Conservation (phyloP, 2,888 invertebrate genomes). For the Teinopalpus imperialis region DNA sequence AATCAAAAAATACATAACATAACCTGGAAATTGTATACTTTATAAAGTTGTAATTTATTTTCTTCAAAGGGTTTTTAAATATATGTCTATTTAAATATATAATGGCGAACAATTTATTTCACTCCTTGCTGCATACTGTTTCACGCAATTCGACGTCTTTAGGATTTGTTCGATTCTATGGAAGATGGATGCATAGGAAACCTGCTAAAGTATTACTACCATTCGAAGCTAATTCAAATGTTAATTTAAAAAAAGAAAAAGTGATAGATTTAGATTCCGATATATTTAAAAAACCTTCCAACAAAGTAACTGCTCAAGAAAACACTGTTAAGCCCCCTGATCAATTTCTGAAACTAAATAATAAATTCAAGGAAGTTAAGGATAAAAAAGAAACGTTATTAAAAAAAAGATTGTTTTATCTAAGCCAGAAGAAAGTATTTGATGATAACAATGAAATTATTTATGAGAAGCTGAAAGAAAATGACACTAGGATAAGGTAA, state of each 20-base stretch:
- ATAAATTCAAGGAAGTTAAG: conserved; percentile 49
- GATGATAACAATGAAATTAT: conserved; percentile 78
- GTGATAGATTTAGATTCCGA: conserved; percentile 56
- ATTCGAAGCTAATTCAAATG: conserved; percentile 53
- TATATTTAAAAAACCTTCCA: conserved; percentile 36
- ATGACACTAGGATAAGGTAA: conserved; percentile 83
- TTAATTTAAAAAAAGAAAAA: conserved; percentile 60
- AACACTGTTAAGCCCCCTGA: neutral
- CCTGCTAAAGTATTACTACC: conserved; percentile 77
- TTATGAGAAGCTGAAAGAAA: conserved; percentile 83
- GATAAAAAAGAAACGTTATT: conserved; percentile 50
- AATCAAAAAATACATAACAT: too few species aligned
- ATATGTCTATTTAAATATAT: too few species aligned
- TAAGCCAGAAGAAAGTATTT: conserved; percentile 70
- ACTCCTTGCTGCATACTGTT: conserved; percentile 37
- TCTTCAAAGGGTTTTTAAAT: too few species aligned
- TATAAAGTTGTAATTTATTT: too few species aligned
- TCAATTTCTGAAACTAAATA: conserved; percentile 27
- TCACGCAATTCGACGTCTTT: conserved; percentile 31
- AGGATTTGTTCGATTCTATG: conserved; percentile 51
- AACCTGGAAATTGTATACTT: neutral
- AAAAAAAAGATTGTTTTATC: conserved; percentile 55
- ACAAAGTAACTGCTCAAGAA: conserved; percentile 21
- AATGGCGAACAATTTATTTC: conserved; percentile 25
- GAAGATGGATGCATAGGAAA: conserved; percentile 77